A percentile compares a stretch with the other conserved stretches of the same genome.
Conservation (phyloP, 2,113 vertebrate species). For the Myiozetetes cayanensis region DNA sequence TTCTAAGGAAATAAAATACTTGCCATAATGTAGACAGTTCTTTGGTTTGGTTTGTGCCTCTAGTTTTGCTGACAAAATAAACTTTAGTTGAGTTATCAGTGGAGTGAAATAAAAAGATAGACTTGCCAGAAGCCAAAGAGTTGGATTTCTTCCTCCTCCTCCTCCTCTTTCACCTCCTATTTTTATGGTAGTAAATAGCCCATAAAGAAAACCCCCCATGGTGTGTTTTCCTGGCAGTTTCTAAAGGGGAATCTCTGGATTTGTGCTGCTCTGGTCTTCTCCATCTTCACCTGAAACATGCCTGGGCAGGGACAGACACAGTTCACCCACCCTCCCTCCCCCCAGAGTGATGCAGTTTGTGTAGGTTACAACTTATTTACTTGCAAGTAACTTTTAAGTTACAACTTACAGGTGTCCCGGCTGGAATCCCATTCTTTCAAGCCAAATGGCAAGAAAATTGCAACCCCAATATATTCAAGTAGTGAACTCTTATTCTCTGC, state of each 20-base stretch:
- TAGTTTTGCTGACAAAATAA: background rate
- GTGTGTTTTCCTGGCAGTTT: background rate
- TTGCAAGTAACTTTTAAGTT: background rate
- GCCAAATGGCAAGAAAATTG: background rate
- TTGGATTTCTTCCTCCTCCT: background rate
- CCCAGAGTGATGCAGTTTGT: accelerated
- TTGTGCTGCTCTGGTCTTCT: background rate
- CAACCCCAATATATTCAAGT: background rate
- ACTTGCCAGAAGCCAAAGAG: background rate
- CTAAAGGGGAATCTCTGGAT: background rate
- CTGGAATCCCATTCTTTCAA: background rate
- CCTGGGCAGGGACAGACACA: background rate
- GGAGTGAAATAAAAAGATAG: background rate
- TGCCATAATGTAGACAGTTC: no score
- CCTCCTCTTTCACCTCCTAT: background rate
- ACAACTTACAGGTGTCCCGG: background rate
- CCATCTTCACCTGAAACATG: background rate
- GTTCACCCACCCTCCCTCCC: no score
- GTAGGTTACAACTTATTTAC: background rate
- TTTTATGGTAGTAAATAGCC: background rate
- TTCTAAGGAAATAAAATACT: background rate
- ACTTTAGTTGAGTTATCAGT: background rate
- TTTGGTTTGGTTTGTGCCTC: background rate
- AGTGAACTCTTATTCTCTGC: background rate
- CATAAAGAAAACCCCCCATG: background rate